Evolutionary conservation across 2,797 vertebrate species (phyloP).

Genomic region (Oryzias sinensis): DNA sequence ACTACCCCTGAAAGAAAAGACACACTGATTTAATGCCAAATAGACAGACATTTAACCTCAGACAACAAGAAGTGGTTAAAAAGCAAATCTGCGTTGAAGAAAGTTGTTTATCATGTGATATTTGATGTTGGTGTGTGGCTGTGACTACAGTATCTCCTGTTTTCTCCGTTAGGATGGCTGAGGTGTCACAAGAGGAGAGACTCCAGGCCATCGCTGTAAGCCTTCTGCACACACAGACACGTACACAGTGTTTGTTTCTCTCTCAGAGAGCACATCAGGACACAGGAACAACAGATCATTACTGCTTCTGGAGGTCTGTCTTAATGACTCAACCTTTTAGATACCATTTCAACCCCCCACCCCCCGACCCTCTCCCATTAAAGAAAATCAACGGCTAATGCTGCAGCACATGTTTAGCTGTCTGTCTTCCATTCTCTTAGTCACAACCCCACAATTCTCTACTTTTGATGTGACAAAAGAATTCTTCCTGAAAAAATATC

Average conservation of each 20-base stretch:
- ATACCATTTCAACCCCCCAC: slow-evolving; percentile 33
- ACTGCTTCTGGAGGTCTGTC: slow-evolving; percentile 44
- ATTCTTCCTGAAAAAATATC: too few species aligned
- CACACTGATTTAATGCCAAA: slow-evolving; percentile 45
- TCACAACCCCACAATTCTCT: background rate
- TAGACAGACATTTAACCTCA: slow-evolving; percentile 50
- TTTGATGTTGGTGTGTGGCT: slow-evolving; percentile 13
- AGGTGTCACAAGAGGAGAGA: slow-evolving; percentile 89
- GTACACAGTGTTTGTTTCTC: slow-evolving; percentile 1
- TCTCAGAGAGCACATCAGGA: slow-evolving; percentile 20
- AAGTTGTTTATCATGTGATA: slow-evolving; percentile 19
- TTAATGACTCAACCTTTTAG: slow-evolving; percentile 67
- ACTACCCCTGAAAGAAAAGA: slow-evolving; percentile 43
- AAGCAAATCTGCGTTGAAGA: slow-evolving; percentile 29
- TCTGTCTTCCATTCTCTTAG: slow-evolving; percentile 4
- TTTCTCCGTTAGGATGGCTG: slow-evolving; percentile 79
- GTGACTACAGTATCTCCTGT: slow-evolving; percentile 8
- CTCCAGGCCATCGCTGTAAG: slow-evolving; percentile 95
- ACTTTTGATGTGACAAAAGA: background rate
- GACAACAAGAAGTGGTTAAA: slow-evolving; percentile 34
- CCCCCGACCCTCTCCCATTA: slow-evolving; percentile 45
- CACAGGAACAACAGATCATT: slow-evolving; percentile 40
- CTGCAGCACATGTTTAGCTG: slow-evolving; percentile 19
- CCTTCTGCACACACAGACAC: slow-evolving; percentile 33
- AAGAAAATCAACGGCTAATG: slow-evolving; percentile 44